Evolutionary conservation across 2,113 vertebrate species (phyloP).

Genomic region (Tamias sibiricus): DNA sequence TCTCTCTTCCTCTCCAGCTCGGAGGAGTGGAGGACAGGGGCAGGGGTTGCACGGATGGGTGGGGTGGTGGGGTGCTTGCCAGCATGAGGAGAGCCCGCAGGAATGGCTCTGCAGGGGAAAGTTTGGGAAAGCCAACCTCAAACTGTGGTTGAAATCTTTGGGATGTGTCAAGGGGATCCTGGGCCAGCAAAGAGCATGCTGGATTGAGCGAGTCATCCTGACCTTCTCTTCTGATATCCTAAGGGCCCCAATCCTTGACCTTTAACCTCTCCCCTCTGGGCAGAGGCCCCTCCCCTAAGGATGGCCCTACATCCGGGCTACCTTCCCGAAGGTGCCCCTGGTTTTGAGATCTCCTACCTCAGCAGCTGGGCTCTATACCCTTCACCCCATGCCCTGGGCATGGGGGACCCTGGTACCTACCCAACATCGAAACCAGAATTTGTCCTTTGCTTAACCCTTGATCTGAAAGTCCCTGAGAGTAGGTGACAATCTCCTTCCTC

Average conservation of each 20-base stretch:
- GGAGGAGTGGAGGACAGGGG: slow-evolving; percentile 41
- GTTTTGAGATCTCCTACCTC: slow-evolving; percentile 42
- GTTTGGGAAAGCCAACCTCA: slow-evolving; percentile 70
- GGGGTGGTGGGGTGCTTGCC: slow-evolving; percentile 66
- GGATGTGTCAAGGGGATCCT: background rate
- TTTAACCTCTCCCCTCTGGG: slow-evolving; percentile 23
- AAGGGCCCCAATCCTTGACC: background rate
- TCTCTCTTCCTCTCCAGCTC: background rate
- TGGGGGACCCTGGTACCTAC: background rate
- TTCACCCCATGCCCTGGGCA: slow-evolving; percentile 37
- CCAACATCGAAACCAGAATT: slow-evolving; percentile 61
- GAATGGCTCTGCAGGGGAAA: slow-evolving; percentile 61
- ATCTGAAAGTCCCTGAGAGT: slow-evolving; percentile 46
- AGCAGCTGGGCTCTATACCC: background rate
- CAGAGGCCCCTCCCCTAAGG: slow-evolving; percentile 31
- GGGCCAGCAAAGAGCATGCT: slow-evolving; percentile 57
- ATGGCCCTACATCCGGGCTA: slow-evolving; percentile 52
- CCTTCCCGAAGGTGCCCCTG: slow-evolving; percentile 61
- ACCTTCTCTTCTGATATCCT: slow-evolving; percentile 44
- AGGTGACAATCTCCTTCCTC: background rate
- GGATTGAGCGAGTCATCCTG: background rate
- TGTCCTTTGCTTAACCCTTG: background rate
- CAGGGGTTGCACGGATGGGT: slow-evolving; percentile 53
- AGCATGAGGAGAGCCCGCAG: slow-evolving; percentile 69
- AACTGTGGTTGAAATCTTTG: slow-evolving; percentile 65